Evolutionary conservation across 2,113 vertebrate species (phyloP).

Genomic region (Furnarius figulus): DNA sequence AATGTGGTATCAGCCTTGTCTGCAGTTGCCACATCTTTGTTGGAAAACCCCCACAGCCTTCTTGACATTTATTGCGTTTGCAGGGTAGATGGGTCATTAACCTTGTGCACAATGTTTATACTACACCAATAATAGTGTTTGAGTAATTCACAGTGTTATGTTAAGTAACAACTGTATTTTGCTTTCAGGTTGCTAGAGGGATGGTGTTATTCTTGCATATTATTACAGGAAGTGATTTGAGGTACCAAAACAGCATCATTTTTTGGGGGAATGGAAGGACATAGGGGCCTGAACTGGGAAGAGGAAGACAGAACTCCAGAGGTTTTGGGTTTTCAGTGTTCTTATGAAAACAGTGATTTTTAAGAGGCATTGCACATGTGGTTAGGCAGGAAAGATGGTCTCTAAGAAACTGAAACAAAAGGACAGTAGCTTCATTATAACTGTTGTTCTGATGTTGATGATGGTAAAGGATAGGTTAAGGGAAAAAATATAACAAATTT

Average conservation of each 20-base stretch:
- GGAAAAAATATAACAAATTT: neutral
- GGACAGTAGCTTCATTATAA: neutral
- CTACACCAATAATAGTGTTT: neutral
- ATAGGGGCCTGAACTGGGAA: neutral
- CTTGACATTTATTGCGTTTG: neutral
- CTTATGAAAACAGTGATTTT: neutral
- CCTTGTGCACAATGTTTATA: neutral
- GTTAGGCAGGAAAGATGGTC: neutral
- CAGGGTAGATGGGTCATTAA: neutral
- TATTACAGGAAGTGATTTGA: neutral
- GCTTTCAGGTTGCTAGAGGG: neutral
- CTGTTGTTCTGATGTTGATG: neutral
- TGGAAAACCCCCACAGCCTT: neutral
- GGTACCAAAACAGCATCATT: neutral
- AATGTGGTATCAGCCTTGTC: neutral
- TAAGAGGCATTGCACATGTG: neutral
- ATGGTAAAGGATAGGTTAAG: neutral
- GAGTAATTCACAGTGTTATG: neutral
- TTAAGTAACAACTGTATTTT: neutral
- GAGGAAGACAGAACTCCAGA: neutral
- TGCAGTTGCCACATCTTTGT: neutral
- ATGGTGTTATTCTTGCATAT: neutral
- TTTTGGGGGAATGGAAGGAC: neutral
- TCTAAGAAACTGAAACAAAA: neutral
- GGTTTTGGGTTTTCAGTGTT: neutral